Base-by-base conservation (phyloP, 2,888 invertebrate species). In the Antitype chi region DNA sequence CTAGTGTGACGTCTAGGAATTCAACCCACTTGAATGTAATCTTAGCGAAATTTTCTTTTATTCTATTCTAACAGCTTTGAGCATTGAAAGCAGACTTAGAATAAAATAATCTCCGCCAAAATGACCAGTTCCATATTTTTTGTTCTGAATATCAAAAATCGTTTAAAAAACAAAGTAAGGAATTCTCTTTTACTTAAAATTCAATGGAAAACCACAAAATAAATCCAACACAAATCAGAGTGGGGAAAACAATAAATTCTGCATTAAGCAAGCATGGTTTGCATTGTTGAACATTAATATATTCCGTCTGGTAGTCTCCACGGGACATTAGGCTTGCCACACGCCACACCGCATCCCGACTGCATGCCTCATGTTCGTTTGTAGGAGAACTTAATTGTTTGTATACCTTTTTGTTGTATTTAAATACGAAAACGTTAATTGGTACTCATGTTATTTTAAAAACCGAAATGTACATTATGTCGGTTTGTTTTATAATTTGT, bases 261-360 rank as follows among this genome's bases (percentile, higher is more conserved):
- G 52, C 64, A 76, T 57, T 79, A 78, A 82, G 81, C 74, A 78
- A 81, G 76, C 72, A 53, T 78, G 69, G 84, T 81, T 79, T 84
- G 77, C 83, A 84, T 79, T 83, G 88, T 87, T 88, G 81, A 85
- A 86, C 86, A 84, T 89, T 91, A 89, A 92, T 91, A 89, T 91
- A 92, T 92, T 90, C 89, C 85, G 85, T 87, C 85, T 88, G 90
- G 88, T 85, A 86, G 87, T 87, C 86, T 87, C 84, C 81, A 86
- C 85, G 90, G 87, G 86, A 90, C 90, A 91, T 91, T 91, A 90
- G 86, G 72, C 85, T 82, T 81, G 81, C 81, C 86, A 76, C 83
- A 74, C 82, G 81, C 74, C 74, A 62, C 64, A 64, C 81, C 74
- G 79, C 74, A 55, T 62, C 20, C 9, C 53, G n/a, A 66, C 71